Evolutionary conservation across 2,888 invertebrate species (phyloP).

Genomic region (Cheilosia urbana): DNA sequence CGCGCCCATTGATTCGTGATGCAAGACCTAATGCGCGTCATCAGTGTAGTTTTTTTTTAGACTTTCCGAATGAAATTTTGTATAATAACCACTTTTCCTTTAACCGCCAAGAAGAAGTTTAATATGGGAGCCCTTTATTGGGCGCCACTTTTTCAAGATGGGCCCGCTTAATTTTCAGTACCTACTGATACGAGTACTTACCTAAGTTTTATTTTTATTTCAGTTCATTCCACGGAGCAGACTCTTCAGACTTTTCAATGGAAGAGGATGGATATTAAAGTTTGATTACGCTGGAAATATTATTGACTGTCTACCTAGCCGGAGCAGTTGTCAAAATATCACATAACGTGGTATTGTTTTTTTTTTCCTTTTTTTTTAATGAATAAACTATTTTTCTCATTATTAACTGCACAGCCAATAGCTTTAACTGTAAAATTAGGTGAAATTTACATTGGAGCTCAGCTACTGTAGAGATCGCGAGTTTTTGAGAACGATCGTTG

Average conservation of each 20-base stretch:
- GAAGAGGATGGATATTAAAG: constrained; percentile 89
- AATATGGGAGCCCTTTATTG: neutral
- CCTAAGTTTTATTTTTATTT: constrained; percentile 80
- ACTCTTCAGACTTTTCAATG: constrained; percentile 93
- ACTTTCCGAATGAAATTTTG: too few relatives aligned
- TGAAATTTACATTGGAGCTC: constrained; percentile 25
- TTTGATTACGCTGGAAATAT: constrained; percentile 11
- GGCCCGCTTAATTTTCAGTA: too few relatives aligned
- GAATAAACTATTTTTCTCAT: constrained; percentile 30
- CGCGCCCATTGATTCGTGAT: too few relatives aligned
- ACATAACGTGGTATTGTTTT: constrained; percentile 23
- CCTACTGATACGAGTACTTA: neutral
- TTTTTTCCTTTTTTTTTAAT: constrained; percentile 41
- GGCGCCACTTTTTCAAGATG: neutral
- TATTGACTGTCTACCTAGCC: constrained; percentile 1
- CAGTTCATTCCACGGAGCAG: constrained; percentile 91
- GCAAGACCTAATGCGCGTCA: too few relatives aligned
- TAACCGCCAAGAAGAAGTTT: too few relatives aligned
- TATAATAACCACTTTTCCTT: too few relatives aligned
- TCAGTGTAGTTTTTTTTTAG: too few relatives aligned
- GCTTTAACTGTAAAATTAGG: constrained; percentile 31
- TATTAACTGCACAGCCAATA: constrained; percentile 45
- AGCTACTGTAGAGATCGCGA: constrained; percentile 23
- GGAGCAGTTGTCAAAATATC: constrained; percentile 33
- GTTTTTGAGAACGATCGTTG: neutral